Evolutionary conservation across 2,888 invertebrate genomes (phyloP).

Genomic region (Leuctra nigra): DNA sequence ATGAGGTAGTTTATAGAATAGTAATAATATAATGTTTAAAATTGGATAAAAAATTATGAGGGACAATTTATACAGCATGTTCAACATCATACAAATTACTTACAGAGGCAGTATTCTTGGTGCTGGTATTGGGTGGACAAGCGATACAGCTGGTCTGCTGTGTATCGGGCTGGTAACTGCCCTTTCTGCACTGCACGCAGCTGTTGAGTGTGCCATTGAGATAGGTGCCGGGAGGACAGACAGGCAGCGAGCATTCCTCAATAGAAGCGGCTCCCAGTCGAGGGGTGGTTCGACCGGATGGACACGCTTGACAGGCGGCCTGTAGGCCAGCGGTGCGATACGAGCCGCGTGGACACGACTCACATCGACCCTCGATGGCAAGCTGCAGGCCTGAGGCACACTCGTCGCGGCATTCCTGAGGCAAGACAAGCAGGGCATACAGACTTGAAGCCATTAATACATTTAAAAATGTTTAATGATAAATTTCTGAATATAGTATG

Average conservation of each 20-base stretch:
- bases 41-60: background rate
- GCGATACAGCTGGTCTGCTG: constrained; percentile 81
- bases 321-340: constrained; percentile 82
- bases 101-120: constrained; percentile 72
- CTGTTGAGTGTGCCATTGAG: constrained; percentile 79
- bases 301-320: constrained; percentile 82
- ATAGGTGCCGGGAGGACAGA: constrained; percentile 76
- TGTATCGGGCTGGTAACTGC: constrained; percentile 82
- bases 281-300: constrained; percentile 84
- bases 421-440: background rate
- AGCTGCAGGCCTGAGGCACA: constrained; percentile 80
- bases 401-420: constrained; percentile 77
- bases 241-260: constrained; percentile 89
- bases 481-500: too few relatives aligned
- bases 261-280: constrained; percentile 73
- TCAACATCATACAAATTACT: too few relatives aligned
- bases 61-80: too few relatives aligned
- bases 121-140: constrained; percentile 88
- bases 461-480: too few relatives aligned
- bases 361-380: constrained; percentile 82
- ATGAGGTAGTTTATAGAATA: background rate
- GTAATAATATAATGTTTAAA: background rate
- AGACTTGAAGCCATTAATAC: background rate
- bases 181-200: constrained; percentile 82
- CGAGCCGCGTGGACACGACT: constrained; percentile 84